A percentile compares a stretch with the other conserved stretches of the same genome.
phyloP scores from a whole-genome alignment of 2,113 vertebrate genomes.

The Alouatta palliata region DNA sequence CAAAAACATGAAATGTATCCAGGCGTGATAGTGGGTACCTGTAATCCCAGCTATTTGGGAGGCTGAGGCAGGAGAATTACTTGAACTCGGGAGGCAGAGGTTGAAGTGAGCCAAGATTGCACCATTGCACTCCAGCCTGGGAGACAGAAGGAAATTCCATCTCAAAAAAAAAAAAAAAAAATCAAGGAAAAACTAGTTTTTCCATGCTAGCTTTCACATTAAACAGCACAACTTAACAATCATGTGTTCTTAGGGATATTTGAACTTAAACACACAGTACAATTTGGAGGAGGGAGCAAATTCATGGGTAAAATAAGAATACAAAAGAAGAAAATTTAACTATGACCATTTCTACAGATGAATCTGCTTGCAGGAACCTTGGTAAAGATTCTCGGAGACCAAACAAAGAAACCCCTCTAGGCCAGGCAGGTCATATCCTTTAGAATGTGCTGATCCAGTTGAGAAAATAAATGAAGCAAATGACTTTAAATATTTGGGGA shows the following conservation, averaged over 20 bases:
- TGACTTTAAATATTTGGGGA: conserved; percentile 66
- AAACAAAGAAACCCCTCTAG: conserved; percentile 23
- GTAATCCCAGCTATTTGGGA: no score
- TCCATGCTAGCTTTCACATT: background rate
- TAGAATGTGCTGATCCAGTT: conserved; percentile 11
- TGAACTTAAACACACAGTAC: conserved; percentile 5
- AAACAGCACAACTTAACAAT: background rate
- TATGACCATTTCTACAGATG: background rate
- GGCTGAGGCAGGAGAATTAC: no score
- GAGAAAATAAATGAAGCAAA: conserved; percentile 65
- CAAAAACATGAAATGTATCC: no score
- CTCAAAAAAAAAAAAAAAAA: no score
- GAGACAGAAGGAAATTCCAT: no score
- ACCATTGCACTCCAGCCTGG: no score
- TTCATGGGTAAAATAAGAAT: background rate
- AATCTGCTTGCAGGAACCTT: background rate
- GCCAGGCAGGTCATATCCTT: background rate
- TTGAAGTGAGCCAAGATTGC: no score
- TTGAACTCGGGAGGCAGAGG: no score
- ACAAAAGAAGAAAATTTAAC: conserved; percentile 17
- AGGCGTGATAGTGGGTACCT: no score
- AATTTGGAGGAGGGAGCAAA: background rate
- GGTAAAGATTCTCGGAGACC: background rate
- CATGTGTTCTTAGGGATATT: background rate
- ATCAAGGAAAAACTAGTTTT: background rate